phyloP scores from a whole-genome alignment of 2,113 vertebrate species.

The Semnornis frantzii region DNA sequence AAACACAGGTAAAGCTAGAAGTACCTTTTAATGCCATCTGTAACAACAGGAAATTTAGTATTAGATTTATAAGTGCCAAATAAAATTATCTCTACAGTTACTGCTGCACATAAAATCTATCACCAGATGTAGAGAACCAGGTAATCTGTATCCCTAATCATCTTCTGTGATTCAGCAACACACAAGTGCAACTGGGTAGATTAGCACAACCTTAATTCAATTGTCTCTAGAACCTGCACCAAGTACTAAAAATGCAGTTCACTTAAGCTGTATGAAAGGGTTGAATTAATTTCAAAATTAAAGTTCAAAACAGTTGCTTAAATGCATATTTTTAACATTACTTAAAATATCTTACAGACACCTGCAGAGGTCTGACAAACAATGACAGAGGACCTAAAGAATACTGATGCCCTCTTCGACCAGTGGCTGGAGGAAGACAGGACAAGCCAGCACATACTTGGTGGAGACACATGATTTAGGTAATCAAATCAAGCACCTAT shows the following conservation, averaged over 20 bases:
- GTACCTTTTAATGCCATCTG: background rate
- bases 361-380: background rate
- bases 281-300: background rate
- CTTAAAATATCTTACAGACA: background rate
- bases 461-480: background rate
- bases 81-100: background rate
- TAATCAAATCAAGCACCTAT: background rate
- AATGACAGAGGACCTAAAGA: background rate
- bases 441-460: background rate
- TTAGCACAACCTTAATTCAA: background rate
- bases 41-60: background rate
- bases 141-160: background rate
- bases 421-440: background rate
- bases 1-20: background rate
- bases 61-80: background rate
- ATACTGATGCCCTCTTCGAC: background rate
- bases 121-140: background rate
- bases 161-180: background rate
- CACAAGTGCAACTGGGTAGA: background rate
- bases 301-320: background rate
- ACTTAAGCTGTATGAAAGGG: background rate
- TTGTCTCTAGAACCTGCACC: background rate
- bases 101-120: background rate
- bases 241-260: background rate
- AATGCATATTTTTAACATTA: background rate